Percentiles rank a stretch among this genome's conserved stretches.
Conservation (phyloP, 2,888 invertebrate genomes). For the Emmelina monodactyla region DNA sequence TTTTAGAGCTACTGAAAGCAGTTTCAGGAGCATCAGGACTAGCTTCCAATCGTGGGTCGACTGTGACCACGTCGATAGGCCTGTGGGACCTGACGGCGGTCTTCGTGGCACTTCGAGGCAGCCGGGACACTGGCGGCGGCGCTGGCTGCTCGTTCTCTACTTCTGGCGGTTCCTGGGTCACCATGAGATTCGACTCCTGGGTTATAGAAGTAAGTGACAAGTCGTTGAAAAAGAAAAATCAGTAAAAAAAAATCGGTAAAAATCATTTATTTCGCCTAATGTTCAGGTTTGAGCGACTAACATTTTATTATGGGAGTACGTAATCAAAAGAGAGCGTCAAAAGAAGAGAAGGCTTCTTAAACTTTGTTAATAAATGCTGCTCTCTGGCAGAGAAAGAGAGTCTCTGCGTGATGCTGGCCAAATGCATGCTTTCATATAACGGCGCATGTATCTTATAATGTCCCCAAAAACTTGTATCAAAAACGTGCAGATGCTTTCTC, state of each 20-base stretch:
- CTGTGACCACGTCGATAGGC: slow-evolving; percentile 67
- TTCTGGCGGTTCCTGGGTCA: slow-evolving; percentile 37
- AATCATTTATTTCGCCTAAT: too few relatives aligned
- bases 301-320: too few relatives aligned
- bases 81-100: slow-evolving; percentile 38
- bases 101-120: slow-evolving; percentile 25
- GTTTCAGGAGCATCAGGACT: slow-evolving; percentile 63
- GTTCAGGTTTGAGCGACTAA: too few relatives aligned
- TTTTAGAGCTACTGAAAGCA: slow-evolving; percentile 69
- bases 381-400: too few relatives aligned
- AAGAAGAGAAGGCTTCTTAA: too few relatives aligned
- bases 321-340: too few relatives aligned
- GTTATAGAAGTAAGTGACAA: not conserved
- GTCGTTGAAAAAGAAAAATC: too few relatives aligned
- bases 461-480: not conserved
- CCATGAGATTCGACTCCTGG: slow-evolving; percentile 37
- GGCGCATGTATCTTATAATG: too few relatives aligned
- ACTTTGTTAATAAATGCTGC: too few relatives aligned
- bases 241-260: too few relatives aligned
- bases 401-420: too few relatives aligned
- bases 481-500: slow-evolving; percentile 11
- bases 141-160: slow-evolving; percentile 42
- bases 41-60: slow-evolving; percentile 54
- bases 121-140: slow-evolving; percentile 21
- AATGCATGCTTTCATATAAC: too few relatives aligned